These are phyloP conservation scores for Megastigmus dorsalis DNA, from an alignment of 2,888 invertebrate genomes.

Conservation along the genomic window DNA sequence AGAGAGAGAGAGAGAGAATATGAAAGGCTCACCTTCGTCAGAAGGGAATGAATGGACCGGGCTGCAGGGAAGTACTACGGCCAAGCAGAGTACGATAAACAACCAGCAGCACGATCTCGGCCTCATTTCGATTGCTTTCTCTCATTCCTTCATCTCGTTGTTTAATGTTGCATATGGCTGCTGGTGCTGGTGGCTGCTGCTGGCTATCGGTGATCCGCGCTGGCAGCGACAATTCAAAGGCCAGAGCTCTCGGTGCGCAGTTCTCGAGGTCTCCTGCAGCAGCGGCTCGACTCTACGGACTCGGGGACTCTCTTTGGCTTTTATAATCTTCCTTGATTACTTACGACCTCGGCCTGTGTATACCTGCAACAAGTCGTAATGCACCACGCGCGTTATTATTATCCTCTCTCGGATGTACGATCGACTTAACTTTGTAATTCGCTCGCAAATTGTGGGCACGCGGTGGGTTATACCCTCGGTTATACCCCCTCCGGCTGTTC, in stretches of 20 bases:
- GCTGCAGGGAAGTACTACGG: conserved; percentile 32
- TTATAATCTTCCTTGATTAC: conserved; percentile 47
- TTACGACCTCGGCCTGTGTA: conserved; percentile 1
- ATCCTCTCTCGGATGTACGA: background rate
- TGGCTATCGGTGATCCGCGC: too few relatives aligned
- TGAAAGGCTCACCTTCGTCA: conserved; percentile 68
- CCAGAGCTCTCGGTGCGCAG: too few relatives aligned
- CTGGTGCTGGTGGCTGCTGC: too few relatives aligned
- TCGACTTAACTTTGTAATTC: conserved; percentile 32
- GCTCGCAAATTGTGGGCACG: conserved; percentile 37
- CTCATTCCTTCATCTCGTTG: conserved; percentile 66
- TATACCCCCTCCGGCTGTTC: background rate
- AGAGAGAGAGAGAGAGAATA: too few relatives aligned
- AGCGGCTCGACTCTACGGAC: background rate
- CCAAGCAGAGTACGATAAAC: conserved; percentile 47
- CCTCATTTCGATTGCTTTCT: conserved; percentile 69
- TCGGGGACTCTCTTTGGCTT: background rate
- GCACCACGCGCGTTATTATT: conserved; percentile 46
- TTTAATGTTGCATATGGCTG: conserved; percentile 19
- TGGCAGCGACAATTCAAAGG: conserved; percentile 23
- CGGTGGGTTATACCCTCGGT: too few relatives aligned
- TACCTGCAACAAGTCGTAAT: conserved; percentile 49
- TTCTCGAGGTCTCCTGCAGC: background rate
- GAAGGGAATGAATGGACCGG: conserved; percentile 64
- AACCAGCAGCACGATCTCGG: conserved; percentile 70